These are phyloP conservation scores for Clitarchus hookeri DNA, from an alignment of 2,888 invertebrate species.

Conservation along the genomic window DNA sequence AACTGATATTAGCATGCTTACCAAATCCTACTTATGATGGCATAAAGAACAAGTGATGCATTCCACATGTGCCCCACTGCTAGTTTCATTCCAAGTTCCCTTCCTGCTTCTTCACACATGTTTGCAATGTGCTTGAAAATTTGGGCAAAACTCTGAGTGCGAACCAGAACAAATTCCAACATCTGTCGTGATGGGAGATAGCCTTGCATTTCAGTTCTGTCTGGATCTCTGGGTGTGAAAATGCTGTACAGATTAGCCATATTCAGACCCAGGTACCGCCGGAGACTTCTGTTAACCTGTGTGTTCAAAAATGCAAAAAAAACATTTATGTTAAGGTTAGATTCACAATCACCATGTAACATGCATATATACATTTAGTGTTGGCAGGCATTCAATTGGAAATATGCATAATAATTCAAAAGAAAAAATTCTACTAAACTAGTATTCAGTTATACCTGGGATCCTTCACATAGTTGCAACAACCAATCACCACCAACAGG, in stretches of 20 bases:
- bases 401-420: too few species aligned
- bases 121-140: constrained; percentile 59
- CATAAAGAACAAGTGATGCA: constrained; percentile 28
- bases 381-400: too few species aligned
- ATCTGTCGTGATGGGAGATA: constrained; percentile 64
- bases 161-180: constrained; percentile 61
- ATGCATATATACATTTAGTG: too few species aligned
- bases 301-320: neutral
- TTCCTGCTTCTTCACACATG: constrained; percentile 57
- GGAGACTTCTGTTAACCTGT: constrained; percentile 28
- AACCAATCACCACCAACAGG: too few species aligned
- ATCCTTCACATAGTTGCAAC: too few species aligned
- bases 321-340: neutral
- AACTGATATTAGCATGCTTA: too few species aligned
- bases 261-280: constrained; percentile 25
- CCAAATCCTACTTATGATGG: constrained; percentile 62
- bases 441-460: too few species aligned
- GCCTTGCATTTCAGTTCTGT: constrained; percentile 46
- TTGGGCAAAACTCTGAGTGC: constrained; percentile 61
- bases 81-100: constrained; percentile 60
- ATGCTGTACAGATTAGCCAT: neutral
- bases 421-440: too few species aligned
- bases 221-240: neutral
- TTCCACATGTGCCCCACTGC: constrained; percentile 29
- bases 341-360: too few species aligned